These are phyloP conservation scores for Aspidapion aeneum DNA, from an alignment of 2,888 invertebrate genomes.

Conservation along the genomic window DNA sequence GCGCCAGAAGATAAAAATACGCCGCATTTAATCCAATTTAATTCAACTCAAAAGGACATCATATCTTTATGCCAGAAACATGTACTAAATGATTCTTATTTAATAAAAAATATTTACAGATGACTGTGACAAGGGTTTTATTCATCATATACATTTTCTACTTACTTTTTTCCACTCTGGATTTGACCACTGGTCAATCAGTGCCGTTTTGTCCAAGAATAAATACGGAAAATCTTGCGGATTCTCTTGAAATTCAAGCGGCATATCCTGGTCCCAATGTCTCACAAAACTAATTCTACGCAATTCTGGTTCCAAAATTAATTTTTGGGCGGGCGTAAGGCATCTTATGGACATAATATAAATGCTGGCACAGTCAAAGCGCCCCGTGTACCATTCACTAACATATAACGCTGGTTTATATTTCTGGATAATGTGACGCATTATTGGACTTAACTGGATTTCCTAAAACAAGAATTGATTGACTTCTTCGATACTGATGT, in stretches of 20 bases:
- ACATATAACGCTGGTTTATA: constrained; percentile 53
- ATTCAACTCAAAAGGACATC: too few relatives aligned
- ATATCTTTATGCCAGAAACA: too few relatives aligned
- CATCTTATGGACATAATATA: constrained; percentile 39
- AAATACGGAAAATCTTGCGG: background rate
- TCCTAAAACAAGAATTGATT: background rate
- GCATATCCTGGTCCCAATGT: too few relatives aligned
- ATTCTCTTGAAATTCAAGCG: too few relatives aligned
- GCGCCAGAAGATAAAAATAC: too few relatives aligned
- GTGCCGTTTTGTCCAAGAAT: background rate
- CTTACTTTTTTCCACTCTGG: constrained; percentile 29
- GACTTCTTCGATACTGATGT: too few relatives aligned
- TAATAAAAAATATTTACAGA: too few relatives aligned
- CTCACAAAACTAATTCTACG: too few relatives aligned
- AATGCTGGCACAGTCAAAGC: constrained; percentile 50
- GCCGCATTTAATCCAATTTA: too few relatives aligned
- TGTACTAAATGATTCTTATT: too few relatives aligned
- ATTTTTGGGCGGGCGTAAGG: background rate
- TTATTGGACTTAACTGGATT: background rate
- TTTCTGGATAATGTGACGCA: constrained; percentile 46
- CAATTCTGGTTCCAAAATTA: background rate
- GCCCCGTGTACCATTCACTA: constrained; percentile 50
- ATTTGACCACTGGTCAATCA: constrained; percentile 26
- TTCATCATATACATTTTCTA: too few relatives aligned
- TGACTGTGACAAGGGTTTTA: too few relatives aligned